Base-by-base conservation (phyloP, 2,888 invertebrate genomes). In the Noctua janthe region DNA sequence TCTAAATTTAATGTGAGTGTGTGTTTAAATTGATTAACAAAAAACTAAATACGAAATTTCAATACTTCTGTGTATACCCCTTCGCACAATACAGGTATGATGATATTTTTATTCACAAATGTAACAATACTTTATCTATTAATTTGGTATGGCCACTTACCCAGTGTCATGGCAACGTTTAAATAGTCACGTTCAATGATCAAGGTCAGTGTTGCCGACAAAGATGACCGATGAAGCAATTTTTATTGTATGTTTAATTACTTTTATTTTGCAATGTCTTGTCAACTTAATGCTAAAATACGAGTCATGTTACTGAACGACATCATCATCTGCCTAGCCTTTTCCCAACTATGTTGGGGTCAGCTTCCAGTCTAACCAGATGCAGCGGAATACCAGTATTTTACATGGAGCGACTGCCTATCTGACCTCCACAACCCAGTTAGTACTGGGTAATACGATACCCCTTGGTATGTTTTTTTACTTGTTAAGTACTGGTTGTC, bases 141-240 rank as follows among this genome's bases (percentile, higher is more conserved):
- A 66, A 66, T 39, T 66, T 39, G 66, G 39, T 66, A 39, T 39
- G 66, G 64, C 47, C 13, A 54, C 23, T 66, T 47, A 54, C 51
- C 13, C 29, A 29, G 51, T 43, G n/a, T 7, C 67, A 76, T 35
- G 23, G 69, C 17, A 29, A 29, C 39, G 59, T 43, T 13, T 2
- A 29, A 62, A n/a, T 67, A 17, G 17, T 39, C 66, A 66, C n/a
- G 17, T 67, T 39, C n/a, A 39, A 29, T n/a, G 72, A 43, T 23
- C 51, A 78, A 69, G 74, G 78, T 78, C 59, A 59, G 39, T 51
- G 29, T 39, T 23, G 74, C 43, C 13, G 43, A n/a, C 49, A 62
- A 62, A 62, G 35, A 74, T 49, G 20, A 8, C n/a, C 39, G 69
- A 70, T 78, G 47, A 75, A 62, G 70, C 59, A 75, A 78, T 51